Evolutionary conservation across 2,888 invertebrate genomes (phyloP), one percentile per base, ranked within the genome.

Genomic region (Erynnis tages): DNA sequence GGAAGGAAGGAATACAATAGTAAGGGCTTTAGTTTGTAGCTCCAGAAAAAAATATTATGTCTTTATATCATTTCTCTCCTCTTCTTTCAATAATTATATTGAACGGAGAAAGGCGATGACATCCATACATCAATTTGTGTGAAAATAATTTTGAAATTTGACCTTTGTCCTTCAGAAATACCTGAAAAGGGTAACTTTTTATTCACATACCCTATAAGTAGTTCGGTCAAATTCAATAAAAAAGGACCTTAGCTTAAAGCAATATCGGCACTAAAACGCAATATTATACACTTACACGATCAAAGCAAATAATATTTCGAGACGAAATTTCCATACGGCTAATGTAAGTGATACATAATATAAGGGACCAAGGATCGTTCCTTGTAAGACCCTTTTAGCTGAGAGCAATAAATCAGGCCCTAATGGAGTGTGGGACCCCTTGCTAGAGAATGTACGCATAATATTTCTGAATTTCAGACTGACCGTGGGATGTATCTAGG

Each of bases 381-480:
- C 82, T 82, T 80, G 79, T 63, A 78, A 75, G 79, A 86, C 83
- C 82, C 86, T 86, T 86, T 86, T 86, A 85, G 82, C 77, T 75
- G 73, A 69, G 61, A 70, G 79, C 73, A 71, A 87, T 87, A 87
- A 86, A 87, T 87, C 86, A 87, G 80, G 63, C 64, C 78, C 67
- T 86, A 87, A 87, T 86, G 86, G 85, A 82, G 78, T 82, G 76
- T 77, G 73, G 75, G 74, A 80, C 75, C 67, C 66, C 65, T 73
- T 65, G 65, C 62, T 62, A 57, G 72, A 71, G 73, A 71, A 70
- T 75, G 66, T 62, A 68, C 70, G 75, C 76, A 80, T 82, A 78
- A 77, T 80, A 82, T 83, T 82, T 78, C 72, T 66, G 71, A 79
- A 76, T 77, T 79, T 79, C 71, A 75, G 70, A 74, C 71, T 79